Base-by-base conservation (phyloP, 2,797 vertebrate species). In the Aphelocoma californica region DNA sequence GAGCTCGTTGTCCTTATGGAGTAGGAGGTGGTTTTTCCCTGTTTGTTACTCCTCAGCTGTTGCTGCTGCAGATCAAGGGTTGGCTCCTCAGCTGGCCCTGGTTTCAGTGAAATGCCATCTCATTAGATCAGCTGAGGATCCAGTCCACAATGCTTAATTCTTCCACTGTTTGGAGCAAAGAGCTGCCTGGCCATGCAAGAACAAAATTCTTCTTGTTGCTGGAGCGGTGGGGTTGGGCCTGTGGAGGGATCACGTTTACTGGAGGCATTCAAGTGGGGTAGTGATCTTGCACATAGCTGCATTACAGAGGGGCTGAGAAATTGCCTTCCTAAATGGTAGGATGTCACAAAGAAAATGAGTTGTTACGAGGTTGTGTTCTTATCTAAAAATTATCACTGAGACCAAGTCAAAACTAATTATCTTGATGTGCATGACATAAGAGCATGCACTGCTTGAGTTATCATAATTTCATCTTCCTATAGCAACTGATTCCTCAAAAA, bases 101-200 rank as follows among this genome's bases (percentile, higher is more conserved):
- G 13, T 70, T 91, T 87, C 89, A 94, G 15, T 96, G 81, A 91
- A 92, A 89, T 90, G 72, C 85, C 48, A 54, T 92, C 86, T 95
- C 32, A 93, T 86, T 77, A 66, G 86, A 93, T 96, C 95, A 95
- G 81, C 88, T 95, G 92, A 96, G 86, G 75, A 73, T 58, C 85
- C 88, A 82, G 32, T 56, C 78, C 53, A 95, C 91, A 96, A 94
- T 93, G 93, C 71, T 82, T 53, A 53, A 96, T 96, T 96, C 83
- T 97, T 92, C 32, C 18, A 15, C 42, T 67, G 60, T 40, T 66
- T 66, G 90, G 83, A 93, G 93, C 94, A 96, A 94, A 96, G 93
- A 73, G 40, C 77, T 57, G 78, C 84, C 77, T 93, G 86, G 80
- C 50, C 44, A 7, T 34, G 78, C 45, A 65, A 56, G 84, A 95